phyloP scores from a whole-genome alignment of 2,113 vertebrate genomes.

The Trogon surrucura region DNA sequence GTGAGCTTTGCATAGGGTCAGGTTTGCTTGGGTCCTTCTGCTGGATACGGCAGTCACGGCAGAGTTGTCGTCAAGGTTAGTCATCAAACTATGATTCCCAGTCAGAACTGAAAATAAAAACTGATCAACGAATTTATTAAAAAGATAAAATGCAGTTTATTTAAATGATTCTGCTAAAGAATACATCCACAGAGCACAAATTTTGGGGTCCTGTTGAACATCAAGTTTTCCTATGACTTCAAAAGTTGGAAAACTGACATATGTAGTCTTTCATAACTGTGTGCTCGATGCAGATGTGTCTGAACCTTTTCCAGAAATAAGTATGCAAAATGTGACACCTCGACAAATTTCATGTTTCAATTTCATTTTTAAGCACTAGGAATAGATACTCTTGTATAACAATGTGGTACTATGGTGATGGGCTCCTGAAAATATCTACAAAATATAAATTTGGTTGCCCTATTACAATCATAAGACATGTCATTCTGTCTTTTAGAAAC shows the following conservation, averaged over 20 bases:
- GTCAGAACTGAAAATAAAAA: neutral
- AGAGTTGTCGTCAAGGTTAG: neutral
- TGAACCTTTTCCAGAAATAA: neutral
- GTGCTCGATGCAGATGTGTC: neutral
- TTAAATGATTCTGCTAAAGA: neutral
- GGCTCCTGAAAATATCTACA: neutral
- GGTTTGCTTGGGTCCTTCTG: neutral
- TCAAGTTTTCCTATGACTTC: neutral
- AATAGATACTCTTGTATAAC: neutral
- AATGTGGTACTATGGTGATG: neutral
- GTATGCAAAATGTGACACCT: neutral
- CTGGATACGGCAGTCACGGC: neutral
- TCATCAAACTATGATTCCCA: neutral
- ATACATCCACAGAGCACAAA: neutral
- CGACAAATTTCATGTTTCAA: neutral
- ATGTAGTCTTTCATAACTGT: neutral
- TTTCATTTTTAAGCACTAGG: neutral
- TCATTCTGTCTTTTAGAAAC: neutral
- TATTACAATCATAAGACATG: neutral
- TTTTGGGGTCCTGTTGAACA: accelerated
- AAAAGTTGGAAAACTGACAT: neutral
- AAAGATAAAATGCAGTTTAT: neutral
- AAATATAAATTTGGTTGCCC: neutral
- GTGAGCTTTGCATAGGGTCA: neutral
- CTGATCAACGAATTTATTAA: neutral